A percentile compares a stretch with the other conserved stretches of the same genome.
phyloP scores from a whole-genome alignment of 2,797 vertebrate species.

The Siniperca scherzeri region DNA sequence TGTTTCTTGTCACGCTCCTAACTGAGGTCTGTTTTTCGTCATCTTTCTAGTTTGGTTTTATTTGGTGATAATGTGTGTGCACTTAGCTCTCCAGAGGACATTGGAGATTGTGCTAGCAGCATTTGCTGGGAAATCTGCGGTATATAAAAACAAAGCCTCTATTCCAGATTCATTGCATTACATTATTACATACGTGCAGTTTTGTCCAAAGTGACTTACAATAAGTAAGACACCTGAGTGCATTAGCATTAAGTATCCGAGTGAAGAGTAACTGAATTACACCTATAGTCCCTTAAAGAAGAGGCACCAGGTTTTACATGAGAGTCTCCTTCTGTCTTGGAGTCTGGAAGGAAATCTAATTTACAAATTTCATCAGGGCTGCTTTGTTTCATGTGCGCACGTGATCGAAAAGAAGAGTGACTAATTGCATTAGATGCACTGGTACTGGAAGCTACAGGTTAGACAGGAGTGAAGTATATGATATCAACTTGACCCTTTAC shows the following conservation, averaged over 20 bases:
- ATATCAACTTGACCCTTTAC: conserved; percentile 10
- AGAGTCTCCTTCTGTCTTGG: conserved; percentile 23
- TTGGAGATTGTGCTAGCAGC: background rate
- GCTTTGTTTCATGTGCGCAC: conserved; percentile 34
- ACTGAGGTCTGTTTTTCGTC: conserved; percentile 27
- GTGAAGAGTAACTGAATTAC: conserved; percentile 38
- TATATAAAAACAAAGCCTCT: background rate
- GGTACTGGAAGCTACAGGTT: background rate
- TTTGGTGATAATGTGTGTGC: conserved; percentile 16
- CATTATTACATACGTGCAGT: too few relatives aligned
- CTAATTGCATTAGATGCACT: conserved; percentile 1
- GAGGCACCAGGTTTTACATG: conserved; percentile 4
- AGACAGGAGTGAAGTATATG: background rate
- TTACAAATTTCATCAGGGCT: conserved; percentile 34
- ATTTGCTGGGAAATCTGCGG: conserved; percentile 1
- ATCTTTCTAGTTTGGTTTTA: conserved; percentile 16
- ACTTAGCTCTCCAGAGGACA: background rate
- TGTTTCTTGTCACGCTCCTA: conserved; percentile 1
- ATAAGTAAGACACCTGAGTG: background rate
- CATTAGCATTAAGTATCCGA: background rate
- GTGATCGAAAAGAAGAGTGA: background rate
- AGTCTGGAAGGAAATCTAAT: conserved; percentile 43
- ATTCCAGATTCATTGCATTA: background rate
- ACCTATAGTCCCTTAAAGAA: background rate
- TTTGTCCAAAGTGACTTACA: background rate